These are phyloP conservation scores for Prionace glauca DNA, from an alignment of 2,797 vertebrate species.

Conservation along the genomic window DNA sequence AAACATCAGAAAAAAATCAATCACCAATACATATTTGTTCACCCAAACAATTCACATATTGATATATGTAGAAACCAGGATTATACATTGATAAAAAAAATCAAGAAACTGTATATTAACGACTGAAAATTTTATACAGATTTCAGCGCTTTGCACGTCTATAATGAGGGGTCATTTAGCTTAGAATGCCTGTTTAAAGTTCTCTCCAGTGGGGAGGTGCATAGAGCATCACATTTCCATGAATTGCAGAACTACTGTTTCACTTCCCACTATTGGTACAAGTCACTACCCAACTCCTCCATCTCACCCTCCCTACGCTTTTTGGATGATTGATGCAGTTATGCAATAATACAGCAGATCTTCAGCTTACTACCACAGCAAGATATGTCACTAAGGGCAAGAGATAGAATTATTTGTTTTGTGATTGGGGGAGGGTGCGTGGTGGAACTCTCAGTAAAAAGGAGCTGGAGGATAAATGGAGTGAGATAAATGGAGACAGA, in stretches of 20 bases:
- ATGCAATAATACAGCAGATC: background rate
- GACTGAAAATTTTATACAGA: background rate
- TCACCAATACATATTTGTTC: background rate
- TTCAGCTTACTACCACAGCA: background rate
- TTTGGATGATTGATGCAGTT: background rate
- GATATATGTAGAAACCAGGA: background rate
- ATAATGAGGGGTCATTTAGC: background rate
- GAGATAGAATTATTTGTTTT: background rate
- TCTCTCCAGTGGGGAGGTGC: background rate
- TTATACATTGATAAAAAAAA: background rate
- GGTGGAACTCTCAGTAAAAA: background rate
- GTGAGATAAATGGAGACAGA: background rate
- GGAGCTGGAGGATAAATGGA: background rate
- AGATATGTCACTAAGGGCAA: background rate
- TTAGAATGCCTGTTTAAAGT: background rate
- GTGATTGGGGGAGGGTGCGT: background rate
- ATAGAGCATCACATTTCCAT: background rate
- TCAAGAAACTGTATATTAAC: too few relatives aligned
- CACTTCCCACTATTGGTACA: background rate
- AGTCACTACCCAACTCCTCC: background rate
- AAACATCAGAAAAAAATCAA: too few relatives aligned
- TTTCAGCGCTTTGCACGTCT: background rate
- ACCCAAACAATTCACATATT: background rate
- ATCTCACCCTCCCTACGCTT: background rate
- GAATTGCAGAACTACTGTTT: conserved; percentile 3